Base-by-base conservation (phyloP, 1,140 invertebrate species). In the Vanessa tameamea region DNA sequence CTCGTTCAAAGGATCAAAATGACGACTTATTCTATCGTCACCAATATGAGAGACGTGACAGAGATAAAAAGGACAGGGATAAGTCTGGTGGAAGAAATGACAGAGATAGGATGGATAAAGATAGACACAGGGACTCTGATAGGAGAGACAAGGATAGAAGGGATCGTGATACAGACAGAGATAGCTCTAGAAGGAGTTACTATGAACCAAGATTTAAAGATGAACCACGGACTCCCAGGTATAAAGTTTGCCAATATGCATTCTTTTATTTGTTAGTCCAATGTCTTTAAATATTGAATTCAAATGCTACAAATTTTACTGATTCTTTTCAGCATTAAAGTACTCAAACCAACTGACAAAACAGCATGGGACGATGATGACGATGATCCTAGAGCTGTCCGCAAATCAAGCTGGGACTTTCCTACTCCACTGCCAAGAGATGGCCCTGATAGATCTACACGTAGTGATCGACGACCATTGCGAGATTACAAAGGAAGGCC, bases 311-410 rank as follows among this genome's bases (percentile, higher is more conserved):
- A 37, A 43, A 51, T 14, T 51, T 51, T 15, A 9, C 12, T 51
- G 7, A 14, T 50, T 55, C 3, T 57, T 91, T 90, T 51, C 87
- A 92, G 95, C 80, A 89, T 96, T 43, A 94, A 95, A 87, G 90
- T 94, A 0, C 94, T 96, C 90, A 96, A 97, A 93, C 93, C 95
- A 37, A 95, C 95, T 5, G 96, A 95, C 9, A 96, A 95, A 85
- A 96, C 96, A 53, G 95, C 95, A 12, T 99, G 98, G 98, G 98
- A 99, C 85, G 97, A 98, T 74, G 96, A 96, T 80, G 97, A 98
- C 86, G 96, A 98, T 78, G 95, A 96, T 75, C 95, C 95, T 43
- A 94, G 92, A 71, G 95, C 95, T 15, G 95, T 95, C 26, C 95
- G 93, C 43, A 95, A 95, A 79, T 98, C 97, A 7, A 95, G 95